Conservation (phyloP, 2,113 vertebrate species). For the Burhinus oedicnemus region DNA sequence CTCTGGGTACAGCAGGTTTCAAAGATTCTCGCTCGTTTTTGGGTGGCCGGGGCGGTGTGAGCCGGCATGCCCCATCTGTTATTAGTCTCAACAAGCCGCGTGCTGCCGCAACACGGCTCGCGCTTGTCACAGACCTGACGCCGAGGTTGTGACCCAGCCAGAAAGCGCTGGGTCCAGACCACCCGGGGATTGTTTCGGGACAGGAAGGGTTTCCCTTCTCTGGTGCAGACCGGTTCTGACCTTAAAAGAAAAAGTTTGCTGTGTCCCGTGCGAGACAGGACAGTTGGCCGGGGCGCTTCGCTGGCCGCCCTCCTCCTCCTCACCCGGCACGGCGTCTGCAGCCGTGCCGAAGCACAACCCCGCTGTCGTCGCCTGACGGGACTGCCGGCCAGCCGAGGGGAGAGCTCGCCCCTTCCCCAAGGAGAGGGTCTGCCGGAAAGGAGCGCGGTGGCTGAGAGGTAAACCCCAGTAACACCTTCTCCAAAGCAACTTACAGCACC, state of each 20-base stretch:
- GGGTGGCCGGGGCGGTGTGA: neutral
- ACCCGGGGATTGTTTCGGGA: neutral
- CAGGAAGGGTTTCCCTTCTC: neutral
- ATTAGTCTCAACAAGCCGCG: neutral
- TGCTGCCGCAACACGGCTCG: conserved; percentile 50
- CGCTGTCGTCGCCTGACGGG: neutral
- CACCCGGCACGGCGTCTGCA: neutral
- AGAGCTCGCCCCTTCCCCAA: neutral
- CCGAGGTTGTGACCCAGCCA: neutral
- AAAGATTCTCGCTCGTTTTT: neutral
- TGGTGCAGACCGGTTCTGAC: neutral
- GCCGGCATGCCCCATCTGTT: neutral
- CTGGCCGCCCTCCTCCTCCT: neutral
- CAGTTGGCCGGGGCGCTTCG: neutral
- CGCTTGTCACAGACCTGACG: neutral
- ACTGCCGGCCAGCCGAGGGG: fast-evolving
- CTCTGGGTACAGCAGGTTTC: fast-evolving
- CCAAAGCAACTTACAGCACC: fast-evolving
- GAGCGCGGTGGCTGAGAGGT: neutral
- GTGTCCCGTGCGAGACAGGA: neutral
- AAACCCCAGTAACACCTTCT: neutral
- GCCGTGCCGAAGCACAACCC: neutral
- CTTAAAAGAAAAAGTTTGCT: neutral
- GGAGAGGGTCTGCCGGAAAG: neutral
- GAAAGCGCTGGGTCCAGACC: neutral